Evolutionary conservation across 2,797 vertebrate species (phyloP), one percentile per base, ranked within the genome.

Genomic region (Heliangelus exortis): DNA sequence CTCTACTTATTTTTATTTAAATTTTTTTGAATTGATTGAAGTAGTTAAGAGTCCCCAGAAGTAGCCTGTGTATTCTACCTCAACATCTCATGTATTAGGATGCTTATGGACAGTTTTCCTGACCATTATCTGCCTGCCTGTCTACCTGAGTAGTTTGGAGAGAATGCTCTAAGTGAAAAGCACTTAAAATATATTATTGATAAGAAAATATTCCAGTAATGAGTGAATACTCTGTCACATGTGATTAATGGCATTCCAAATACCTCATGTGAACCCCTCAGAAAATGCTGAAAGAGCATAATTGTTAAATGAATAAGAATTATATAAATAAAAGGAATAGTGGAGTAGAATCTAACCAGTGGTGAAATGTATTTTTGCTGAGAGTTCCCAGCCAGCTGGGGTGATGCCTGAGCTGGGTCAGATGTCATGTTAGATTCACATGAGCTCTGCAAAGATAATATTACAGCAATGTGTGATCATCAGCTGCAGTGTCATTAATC

Each of bases 161-260:
- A 88, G 73, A 36, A 90, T 67, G 14, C 33, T 69, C 25, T n/a
- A 33, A 90, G 87, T 71, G 50, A 74, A 92, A 92, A 95, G 68
- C 74, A 67, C 53, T 94, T 92, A 69, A 69, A 89, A 92, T 76
- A 7, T 39, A 80, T 89, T 93, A 74, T 83, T 76, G 33, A 77
- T 87, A 83, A 3, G 6, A 74, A 85, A 59, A 11, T 65, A 58
- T 76, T 72, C 54, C 50, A 61, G 34, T 68, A 72, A 28, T 41
- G 17, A 76, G 73, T 26, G 66, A 62, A 20, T 58, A 16, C 18
- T 61, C 43, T 47, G 1, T 34, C 21, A 1, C 5, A 5, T 78
- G 36, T 15, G 5, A 11, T 36, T 92, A 82, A 36, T 73, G 82
- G 47, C 41, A 10, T 58, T 78, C 67, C 68, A 79, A 83, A 79